Percentiles rank a stretch among this genome's conserved stretches.
These are phyloP conservation scores for Cremastobaeus sp. DNA, from an alignment of 2,888 invertebrate genomes.

Conservation along the genomic window DNA sequence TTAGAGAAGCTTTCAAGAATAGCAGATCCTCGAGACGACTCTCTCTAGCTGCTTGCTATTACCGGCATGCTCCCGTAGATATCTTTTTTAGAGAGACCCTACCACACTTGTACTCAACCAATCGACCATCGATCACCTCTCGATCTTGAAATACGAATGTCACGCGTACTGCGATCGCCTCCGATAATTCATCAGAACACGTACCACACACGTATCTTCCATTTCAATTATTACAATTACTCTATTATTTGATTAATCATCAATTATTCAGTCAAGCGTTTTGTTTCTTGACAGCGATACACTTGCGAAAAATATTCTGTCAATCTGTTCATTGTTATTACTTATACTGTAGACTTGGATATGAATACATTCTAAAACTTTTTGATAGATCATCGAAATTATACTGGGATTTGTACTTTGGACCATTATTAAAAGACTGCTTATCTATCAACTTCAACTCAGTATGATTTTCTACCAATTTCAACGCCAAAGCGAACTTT, in stretches of 20 bases:
- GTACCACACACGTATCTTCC: slow-evolving; percentile 21
- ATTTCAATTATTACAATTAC: too few species aligned
- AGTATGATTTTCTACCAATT: slow-evolving; percentile 17
- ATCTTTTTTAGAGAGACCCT: slow-evolving; percentile 68
- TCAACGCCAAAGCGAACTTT: too few species aligned
- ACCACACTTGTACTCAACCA: slow-evolving; percentile 66
- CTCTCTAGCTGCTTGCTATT: slow-evolving; percentile 76
- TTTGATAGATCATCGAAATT: slow-evolving; percentile 4
- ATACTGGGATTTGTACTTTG: slow-evolving; percentile 13
- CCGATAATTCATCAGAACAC: slow-evolving; percentile 35
- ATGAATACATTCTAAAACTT: slow-evolving; percentile 37
- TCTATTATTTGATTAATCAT: too few species aligned
- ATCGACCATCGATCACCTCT: slow-evolving; percentile 57
- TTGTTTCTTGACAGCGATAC: slow-evolving; percentile 21
- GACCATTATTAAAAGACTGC: too few species aligned
- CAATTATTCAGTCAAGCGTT: slow-evolving; percentile 14
- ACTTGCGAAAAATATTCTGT: slow-evolving; percentile 59
- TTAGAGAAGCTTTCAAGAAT: slow-evolving; percentile 57
- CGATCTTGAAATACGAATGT: slow-evolving; percentile 54
- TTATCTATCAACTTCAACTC: too few species aligned
- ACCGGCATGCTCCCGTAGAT: slow-evolving; percentile 78
- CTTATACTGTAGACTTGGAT: slow-evolving; percentile 39
- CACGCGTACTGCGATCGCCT: slow-evolving; percentile 53
- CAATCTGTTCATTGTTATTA: slow-evolving; percentile 40
- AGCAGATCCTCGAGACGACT: slow-evolving; percentile 62